These are phyloP conservation scores for Lates japonicus DNA, from an alignment of 2,797 vertebrate genomes.

Conservation along the genomic window DNA sequence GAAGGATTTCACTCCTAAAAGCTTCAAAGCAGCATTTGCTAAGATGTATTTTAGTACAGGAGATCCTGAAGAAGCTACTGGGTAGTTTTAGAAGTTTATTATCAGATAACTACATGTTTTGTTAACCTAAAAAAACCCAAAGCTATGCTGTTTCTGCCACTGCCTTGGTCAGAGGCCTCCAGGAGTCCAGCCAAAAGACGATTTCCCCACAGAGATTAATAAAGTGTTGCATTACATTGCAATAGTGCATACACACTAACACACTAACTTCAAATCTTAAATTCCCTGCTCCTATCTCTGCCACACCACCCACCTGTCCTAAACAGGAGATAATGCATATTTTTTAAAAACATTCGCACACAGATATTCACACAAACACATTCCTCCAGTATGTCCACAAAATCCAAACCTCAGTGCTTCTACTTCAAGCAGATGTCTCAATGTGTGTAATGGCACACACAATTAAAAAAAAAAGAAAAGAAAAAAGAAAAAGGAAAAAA, in stretches of 20 bases:
- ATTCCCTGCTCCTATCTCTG: slow-evolving; percentile 3
- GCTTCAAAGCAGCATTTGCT: too few relatives aligned
- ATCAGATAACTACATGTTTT: too few relatives aligned
- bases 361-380: not conserved
- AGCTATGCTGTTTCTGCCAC: not conserved
- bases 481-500: too few relatives aligned
- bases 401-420: slow-evolving; percentile 12
- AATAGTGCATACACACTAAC: not conserved
- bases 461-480: too few relatives aligned
- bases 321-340: slow-evolving; percentile 4
- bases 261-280: slow-evolving; percentile 3
- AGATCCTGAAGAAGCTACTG: too few relatives aligned
- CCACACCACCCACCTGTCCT: slow-evolving; percentile 31
- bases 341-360: not conserved
- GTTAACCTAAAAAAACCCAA: too few relatives aligned
- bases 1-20: too few relatives aligned
- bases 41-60: too few relatives aligned
- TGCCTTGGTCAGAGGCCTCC: too few relatives aligned
- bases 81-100: too few relatives aligned
- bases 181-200: not conserved
- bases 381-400: slow-evolving; percentile 5
- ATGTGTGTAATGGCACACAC: slow-evolving; percentile 23
- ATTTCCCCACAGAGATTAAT: slow-evolving; percentile 23
- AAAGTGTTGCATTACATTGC: slow-evolving; percentile 32
- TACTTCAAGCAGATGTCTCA: slow-evolving; percentile 25